Conservation (phyloP, 2,888 invertebrate genomes). For the Scaptomyza polygonia region DNA sequence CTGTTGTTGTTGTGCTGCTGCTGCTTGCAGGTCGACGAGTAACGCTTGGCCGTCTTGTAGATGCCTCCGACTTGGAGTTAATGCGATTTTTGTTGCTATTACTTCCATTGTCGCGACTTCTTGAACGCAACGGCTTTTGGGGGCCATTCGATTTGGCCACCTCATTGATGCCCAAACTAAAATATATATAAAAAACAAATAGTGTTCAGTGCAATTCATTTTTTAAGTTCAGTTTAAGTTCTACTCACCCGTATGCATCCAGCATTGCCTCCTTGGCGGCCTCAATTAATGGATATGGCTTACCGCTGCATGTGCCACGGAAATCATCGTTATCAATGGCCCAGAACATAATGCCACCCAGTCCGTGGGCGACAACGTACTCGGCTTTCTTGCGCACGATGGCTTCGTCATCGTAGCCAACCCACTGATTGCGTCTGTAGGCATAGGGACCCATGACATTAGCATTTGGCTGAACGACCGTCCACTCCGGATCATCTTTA, state of each 20-base stretch:
- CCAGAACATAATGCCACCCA: slow-evolving; percentile 89
- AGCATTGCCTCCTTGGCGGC: slow-evolving; percentile 93
- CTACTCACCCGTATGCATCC: slow-evolving; percentile 87
- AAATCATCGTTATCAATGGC: slow-evolving; percentile 98
- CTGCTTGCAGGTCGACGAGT: slow-evolving; percentile 46
- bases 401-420: slow-evolving; percentile 94
- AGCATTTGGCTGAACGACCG: slow-evolving; percentile 91
- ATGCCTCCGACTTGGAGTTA: slow-evolving; percentile 59
- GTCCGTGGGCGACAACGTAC: slow-evolving; percentile 92
- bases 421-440: slow-evolving; percentile 94
- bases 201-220: not conserved
- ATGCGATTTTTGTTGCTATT: slow-evolving; percentile 65
- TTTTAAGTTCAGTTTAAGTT: not conserved
- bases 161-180: slow-evolving; percentile 82
- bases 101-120: slow-evolving; percentile 76
- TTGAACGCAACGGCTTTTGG: slow-evolving; percentile 79
- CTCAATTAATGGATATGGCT: slow-evolving; percentile 95
- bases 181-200: not conserved
- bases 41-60: slow-evolving; percentile 54
- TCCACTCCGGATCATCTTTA: slow-evolving; percentile 90
- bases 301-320: slow-evolving; percentile 93
- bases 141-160: slow-evolving; percentile 78
- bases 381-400: slow-evolving; percentile 93
- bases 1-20: slow-evolving; percentile 63
- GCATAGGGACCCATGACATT: slow-evolving; percentile 96